Conservation (phyloP, 1,140 invertebrate genomes). For the Eurosta solidaginis region DNA sequence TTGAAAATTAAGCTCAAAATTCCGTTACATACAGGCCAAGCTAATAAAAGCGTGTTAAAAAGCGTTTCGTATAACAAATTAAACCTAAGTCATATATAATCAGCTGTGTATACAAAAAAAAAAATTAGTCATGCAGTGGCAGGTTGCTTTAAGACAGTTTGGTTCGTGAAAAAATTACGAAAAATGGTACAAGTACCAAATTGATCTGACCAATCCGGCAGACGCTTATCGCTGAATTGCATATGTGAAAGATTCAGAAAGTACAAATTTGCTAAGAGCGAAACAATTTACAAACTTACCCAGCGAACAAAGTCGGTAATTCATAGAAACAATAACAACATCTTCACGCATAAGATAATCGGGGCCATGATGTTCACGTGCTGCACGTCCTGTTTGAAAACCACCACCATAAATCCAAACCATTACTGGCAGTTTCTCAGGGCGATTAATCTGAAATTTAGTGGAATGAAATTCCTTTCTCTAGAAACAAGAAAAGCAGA, state of each 20-base stretch:
- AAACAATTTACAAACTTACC: constrained; percentile 47
- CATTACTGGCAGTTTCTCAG: constrained; percentile 65
- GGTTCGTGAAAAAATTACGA: no score
- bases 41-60: no score
- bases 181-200: not conserved
- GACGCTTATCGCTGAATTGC: not conserved
- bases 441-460: constrained; percentile 25
- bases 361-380: constrained; percentile 62
- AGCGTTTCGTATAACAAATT: no score
- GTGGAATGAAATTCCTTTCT: not conserved
- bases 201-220: not conserved
- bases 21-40: no score
- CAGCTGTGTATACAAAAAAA: no score
- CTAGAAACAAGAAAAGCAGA: not conserved
- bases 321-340: constrained; percentile 70
- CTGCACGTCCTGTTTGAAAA: constrained; percentile 63
- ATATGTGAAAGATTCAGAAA: not conserved
- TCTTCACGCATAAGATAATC: constrained; percentile 68
- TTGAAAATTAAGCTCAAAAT: no score
- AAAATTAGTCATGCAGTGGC: no score
- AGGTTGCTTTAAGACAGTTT: no score
- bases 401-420: constrained; percentile 75
- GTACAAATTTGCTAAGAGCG: not conserved
- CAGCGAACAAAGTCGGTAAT: constrained; percentile 71
- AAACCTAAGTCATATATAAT: no score